A percentile compares a stretch with the other conserved stretches of the same genome.
phyloP scores from a whole-genome alignment of 1,140 invertebrate genomes.

The Cyclargus thomasi region DNA sequence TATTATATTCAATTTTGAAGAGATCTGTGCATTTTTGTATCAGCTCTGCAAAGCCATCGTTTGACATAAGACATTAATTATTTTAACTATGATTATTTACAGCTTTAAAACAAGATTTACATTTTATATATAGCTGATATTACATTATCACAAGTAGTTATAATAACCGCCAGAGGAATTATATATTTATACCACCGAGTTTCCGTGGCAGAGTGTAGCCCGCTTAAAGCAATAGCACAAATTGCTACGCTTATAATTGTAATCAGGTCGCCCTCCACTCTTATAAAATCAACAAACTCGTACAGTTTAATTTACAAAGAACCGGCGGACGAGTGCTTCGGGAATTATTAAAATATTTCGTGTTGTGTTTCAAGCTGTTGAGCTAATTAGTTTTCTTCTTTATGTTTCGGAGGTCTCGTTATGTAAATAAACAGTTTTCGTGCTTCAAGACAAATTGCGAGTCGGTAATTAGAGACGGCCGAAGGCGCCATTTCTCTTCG shows the following conservation, averaged over 20 bases:
- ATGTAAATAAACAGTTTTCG: constrained; percentile 32
- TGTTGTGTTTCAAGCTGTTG: constrained; percentile 11
- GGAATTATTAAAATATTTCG: constrained; percentile 17
- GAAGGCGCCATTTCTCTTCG: constrained; percentile 31
- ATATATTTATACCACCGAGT: neutral
- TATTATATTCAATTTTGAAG: too few relatives aligned
- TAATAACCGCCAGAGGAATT: neutral
- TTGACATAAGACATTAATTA: too few relatives aligned
- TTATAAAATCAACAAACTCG: constrained; percentile 1
- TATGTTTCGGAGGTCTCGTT: constrained; percentile 28
- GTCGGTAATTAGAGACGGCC: constrained; percentile 32
- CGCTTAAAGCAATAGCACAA: neutral
- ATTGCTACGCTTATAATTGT: neutral
- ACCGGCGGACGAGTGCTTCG: neutral
- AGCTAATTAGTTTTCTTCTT: constrained; percentile 31
- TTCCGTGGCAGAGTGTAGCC: neutral
- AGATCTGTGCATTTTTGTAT: too few relatives aligned
- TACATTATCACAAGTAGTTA: neutral
- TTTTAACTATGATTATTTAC: too few relatives aligned
- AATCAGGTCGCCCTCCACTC: neutral
- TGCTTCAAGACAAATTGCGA: constrained; percentile 36
- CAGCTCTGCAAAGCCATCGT: too few relatives aligned
- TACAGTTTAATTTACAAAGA: constrained; percentile 1
- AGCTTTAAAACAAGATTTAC: too few relatives aligned
- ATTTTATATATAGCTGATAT: too few relatives aligned